Conservation (phyloP, 2,113 vertebrate species). For the Podarcis muralis region DNA sequence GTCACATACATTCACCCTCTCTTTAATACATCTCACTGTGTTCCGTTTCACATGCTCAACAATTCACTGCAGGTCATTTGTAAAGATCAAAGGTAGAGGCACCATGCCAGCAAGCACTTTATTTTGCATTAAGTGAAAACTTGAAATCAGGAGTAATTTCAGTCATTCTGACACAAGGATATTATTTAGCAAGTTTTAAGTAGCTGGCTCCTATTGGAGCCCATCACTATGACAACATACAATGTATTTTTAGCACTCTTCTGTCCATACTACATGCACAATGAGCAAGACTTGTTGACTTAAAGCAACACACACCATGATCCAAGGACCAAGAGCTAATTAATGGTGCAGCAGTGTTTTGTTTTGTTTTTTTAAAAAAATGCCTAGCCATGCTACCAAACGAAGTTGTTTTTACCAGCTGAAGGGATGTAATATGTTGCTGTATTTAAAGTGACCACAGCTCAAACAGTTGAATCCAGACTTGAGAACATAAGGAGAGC, state of each 20-base stretch:
- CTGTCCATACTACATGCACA: constrained; percentile 27
- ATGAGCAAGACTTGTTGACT: not conserved
- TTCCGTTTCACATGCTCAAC: not conserved
- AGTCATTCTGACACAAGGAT: constrained; percentile 17
- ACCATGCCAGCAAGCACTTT: constrained; percentile 13
- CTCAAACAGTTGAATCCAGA: no score
- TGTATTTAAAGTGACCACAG: no score
- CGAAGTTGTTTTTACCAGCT: constrained; percentile 42
- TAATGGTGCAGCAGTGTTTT: no score
- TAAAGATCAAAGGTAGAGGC: constrained; percentile 53
- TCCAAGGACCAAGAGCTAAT: not conserved
- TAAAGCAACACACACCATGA: not conserved
- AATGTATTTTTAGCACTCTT: constrained; percentile 50
- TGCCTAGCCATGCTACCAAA: no score
- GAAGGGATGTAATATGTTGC: constrained; percentile 32
- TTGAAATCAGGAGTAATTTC: constrained; percentile 13
- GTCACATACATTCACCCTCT: not conserved
- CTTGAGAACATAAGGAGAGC: no score
- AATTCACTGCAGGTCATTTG: constrained; percentile 48
- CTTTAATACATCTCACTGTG: constrained; percentile 14
- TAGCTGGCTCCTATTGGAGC: constrained; percentile 34
- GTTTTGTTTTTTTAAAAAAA: no score
- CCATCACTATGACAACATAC: constrained; percentile 54
- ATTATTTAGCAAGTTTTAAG: constrained; percentile 45
- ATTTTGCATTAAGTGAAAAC: constrained; percentile 27